phyloP scores from a whole-genome alignment of 37 sponge, comb jelly and placozoan genomes.

The Theonella swinhoei region DNA sequence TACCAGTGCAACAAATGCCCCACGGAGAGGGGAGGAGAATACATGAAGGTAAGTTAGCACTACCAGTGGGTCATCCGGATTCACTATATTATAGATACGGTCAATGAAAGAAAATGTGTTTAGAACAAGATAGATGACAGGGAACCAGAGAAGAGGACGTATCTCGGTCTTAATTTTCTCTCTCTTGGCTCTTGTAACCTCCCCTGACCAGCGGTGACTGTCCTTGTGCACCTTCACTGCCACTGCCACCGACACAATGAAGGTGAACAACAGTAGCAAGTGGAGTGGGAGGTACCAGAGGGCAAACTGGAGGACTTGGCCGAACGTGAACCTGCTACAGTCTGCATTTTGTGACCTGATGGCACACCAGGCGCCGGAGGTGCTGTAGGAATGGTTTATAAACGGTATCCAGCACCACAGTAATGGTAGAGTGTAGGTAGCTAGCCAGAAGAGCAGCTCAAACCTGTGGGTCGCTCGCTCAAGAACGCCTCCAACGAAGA shows the following conservation, averaged over 20 bases:
- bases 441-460: neutral
- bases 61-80: neutral
- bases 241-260: neutral
- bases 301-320: constrained; percentile 20
- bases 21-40: constrained; percentile 30
- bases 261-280: neutral
- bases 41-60: constrained; percentile 5
- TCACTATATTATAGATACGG: neutral
- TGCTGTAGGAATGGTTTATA: constrained; percentile 3
- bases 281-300: constrained; percentile 47
- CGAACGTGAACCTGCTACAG: neutral
- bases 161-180: constrained; percentile 6
- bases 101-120: constrained; percentile 21
- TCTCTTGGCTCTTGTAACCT: neutral
- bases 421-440: constrained; percentile 6
- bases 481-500: constrained; percentile 7
- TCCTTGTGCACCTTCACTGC: neutral
- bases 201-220: neutral
- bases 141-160: constrained; percentile 30
- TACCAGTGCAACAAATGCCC: constrained; percentile 27
- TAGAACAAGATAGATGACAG: constrained; percentile 17
- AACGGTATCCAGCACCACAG: constrained; percentile 50
- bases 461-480: neutral
- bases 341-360: neutral
- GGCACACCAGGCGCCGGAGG: constrained; percentile 24